Evolutionary conservation across 2,888 invertebrate genomes (phyloP), one percentile per base, ranked within the genome.

Genomic region (Erpobdella octoculata): DNA sequence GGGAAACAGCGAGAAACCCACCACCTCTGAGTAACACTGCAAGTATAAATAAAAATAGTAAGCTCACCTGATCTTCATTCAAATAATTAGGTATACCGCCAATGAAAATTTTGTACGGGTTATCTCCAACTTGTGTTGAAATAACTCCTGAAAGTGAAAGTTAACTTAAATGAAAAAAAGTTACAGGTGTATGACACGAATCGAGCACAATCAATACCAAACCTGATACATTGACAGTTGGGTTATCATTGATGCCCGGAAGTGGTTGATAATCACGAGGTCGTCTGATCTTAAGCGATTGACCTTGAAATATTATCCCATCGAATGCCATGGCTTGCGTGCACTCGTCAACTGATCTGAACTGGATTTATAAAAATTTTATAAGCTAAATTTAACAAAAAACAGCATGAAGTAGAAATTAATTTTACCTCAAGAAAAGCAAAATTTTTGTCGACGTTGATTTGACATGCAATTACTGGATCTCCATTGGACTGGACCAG

Each of bases 261-360:
- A 96, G 92, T 0, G 97, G 96, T 81, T 97, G 96, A 82, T 97
- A 98, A 86, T 98, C 97, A 80, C 96, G 92, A 0, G 97, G 97
- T 79, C 97, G 88, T 76, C 97, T 88, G 75, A 98, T 95, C 86
- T 97, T 97, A 82, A 98, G 89, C 84, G 94, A 94, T 84, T 97
- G 97, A 3, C 85, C 85, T 79, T 97, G 95, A 84, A 96, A 97
- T 84, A 94, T 95, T 77, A 97, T 96, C 41, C 97, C 97, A 85
- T 97, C 97, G 85, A 97, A 97, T 33, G 96, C 96, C 94, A 97
- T 96, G 1, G 96, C 96, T 82, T 96, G 95, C 59, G 97, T 95
- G 5, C 96, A 96, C 85, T 97, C 97, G 86, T 97, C 97, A 81
- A 97, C 96, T 25, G 97, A 97, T 79, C 95, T 88, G 80, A 89